These are phyloP conservation scores for Pyrgilauda ruficollis DNA, from an alignment of 2,113 vertebrate genomes.

Conservation along the genomic window DNA sequence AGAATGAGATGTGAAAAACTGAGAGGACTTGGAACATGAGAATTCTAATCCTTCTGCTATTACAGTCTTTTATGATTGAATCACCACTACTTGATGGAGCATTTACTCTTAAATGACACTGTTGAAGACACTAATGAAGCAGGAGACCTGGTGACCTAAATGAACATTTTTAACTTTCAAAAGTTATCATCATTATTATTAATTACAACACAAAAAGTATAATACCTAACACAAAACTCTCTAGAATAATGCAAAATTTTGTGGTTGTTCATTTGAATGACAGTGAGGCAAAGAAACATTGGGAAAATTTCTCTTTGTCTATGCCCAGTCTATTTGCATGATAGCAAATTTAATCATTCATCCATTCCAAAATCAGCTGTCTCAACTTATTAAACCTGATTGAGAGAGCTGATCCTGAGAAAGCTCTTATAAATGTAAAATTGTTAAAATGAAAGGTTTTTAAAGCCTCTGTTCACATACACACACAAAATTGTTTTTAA, in stretches of 20 bases:
- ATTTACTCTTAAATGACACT: constrained; percentile 49
- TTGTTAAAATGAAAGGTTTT: background rate
- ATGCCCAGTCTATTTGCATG: background rate
- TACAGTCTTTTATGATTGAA: constrained; percentile 39
- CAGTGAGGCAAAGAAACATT: background rate
- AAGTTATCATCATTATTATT: constrained; percentile 50
- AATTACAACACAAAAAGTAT: constrained; percentile 28
- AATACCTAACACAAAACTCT: background rate
- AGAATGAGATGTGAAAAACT: background rate
- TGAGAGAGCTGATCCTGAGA: background rate
- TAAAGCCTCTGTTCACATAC: background rate
- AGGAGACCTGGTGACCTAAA: constrained; percentile 47
- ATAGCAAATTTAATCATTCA: background rate
- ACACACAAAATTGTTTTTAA: background rate
- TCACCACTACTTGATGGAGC: constrained; percentile 43
- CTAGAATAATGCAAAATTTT: background rate
- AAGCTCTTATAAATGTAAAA: background rate
- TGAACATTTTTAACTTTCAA: constrained; percentile 58
- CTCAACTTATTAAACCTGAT: background rate
- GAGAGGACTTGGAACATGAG: background rate
- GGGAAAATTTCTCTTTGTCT: background rate
- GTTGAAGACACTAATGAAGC: constrained; percentile 45
- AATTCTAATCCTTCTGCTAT: background rate
- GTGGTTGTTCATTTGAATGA: background rate
- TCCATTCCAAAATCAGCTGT: background rate